Percentiles rank a stretch among this genome's conserved stretches.
phyloP scores from a whole-genome alignment of 2,113 vertebrate species.

The Amphiprion percula region DNA sequence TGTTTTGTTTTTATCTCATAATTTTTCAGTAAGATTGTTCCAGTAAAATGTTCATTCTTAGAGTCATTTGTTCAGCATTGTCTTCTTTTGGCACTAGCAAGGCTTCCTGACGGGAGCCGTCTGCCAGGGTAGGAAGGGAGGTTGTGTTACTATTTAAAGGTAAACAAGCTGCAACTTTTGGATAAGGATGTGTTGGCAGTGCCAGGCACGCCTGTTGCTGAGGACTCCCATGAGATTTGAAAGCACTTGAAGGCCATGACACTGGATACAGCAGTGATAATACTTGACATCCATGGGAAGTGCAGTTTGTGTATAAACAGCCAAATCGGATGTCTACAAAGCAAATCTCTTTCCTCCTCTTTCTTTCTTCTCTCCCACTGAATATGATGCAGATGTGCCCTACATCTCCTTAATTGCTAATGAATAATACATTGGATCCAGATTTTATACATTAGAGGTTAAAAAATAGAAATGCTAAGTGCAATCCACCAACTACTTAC shows the following conservation, averaged over 20 bases:
- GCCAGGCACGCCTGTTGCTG: constrained; percentile 23
- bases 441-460: constrained; percentile 9
- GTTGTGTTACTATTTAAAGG: constrained; percentile 50
- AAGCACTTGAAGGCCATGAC: constrained; percentile 37
- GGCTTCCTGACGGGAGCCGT: constrained; percentile 19
- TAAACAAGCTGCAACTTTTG: constrained; percentile 59
- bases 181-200: constrained; percentile 58
- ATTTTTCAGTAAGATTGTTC: not conserved
- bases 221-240: constrained; percentile 27
- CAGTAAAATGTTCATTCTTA: constrained; percentile 2
- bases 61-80: constrained; percentile 23
- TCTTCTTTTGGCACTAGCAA: not conserved
- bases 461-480: constrained; percentile 6
- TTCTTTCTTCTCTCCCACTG: not conserved
- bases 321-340: constrained; percentile 52
- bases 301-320: constrained; percentile 17
- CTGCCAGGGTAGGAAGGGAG: constrained; percentile 47
- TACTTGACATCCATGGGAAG: constrained; percentile 34
- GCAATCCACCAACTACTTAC: not conserved
- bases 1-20: not conserved
- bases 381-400: not conserved
- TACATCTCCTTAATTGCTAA: not conserved
- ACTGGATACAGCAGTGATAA: constrained; percentile 56
- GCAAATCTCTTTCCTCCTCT: constrained; percentile 1
- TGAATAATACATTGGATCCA: not conserved